These are phyloP conservation scores for Tetrax tetrax DNA, from an alignment of 2,113 vertebrate species.

Conservation along the genomic window DNA sequence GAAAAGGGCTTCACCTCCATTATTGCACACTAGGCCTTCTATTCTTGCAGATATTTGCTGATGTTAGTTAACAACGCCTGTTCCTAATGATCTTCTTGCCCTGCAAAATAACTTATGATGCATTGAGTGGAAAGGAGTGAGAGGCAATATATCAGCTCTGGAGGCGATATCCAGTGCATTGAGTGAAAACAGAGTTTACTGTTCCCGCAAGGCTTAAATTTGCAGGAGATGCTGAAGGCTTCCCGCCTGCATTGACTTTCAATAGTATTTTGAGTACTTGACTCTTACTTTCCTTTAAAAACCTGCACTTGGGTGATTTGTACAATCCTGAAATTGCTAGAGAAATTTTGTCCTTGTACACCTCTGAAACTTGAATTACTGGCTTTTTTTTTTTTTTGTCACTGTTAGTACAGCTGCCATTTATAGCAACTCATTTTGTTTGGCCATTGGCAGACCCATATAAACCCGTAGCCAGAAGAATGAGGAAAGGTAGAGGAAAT, in stretches of 20 bases:
- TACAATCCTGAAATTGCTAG: background rate
- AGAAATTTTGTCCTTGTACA: background rate
- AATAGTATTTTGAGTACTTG: background rate
- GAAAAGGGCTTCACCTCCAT: constrained; percentile 29
- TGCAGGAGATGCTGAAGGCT: background rate
- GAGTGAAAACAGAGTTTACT: background rate
- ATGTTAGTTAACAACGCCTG: background rate
- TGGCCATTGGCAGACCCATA: background rate
- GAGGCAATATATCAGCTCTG: background rate
- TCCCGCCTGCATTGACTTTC: background rate
- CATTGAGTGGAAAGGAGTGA: background rate
- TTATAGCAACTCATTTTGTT: background rate
- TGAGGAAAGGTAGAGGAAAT: background rate
- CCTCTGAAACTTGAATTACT: background rate
- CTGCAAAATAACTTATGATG: background rate
- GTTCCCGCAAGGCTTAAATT: background rate
- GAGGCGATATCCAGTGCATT: background rate
- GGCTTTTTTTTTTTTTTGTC: background rate
- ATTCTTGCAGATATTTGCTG: constrained; percentile 22
- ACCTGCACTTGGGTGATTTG: background rate
- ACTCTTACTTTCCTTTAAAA: background rate
- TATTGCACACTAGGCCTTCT: background rate
- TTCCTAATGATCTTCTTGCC: background rate
- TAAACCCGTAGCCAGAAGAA: background rate
- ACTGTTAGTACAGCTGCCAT: background rate